Percentiles rank a stretch among this genome's conserved stretches.
Conservation (phyloP, 1,140 invertebrate species). For the Drosophila sechellia region DNA sequence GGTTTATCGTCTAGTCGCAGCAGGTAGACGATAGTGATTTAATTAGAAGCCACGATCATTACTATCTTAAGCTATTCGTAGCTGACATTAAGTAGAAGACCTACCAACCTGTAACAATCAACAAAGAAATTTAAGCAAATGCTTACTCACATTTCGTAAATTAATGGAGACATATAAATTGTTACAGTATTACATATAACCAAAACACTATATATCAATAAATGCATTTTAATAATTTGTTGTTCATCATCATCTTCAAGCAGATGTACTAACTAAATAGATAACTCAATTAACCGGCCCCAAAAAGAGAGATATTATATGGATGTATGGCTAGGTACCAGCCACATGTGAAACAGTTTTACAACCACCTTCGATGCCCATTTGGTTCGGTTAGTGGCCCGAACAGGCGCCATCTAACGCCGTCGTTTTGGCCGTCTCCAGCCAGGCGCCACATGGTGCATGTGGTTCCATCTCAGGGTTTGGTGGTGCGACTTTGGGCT, state of each 20-base stretch:
- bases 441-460: slow-evolving; percentile 64
- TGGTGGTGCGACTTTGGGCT: slow-evolving; percentile 40
- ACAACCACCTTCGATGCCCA: slow-evolving; percentile 27
- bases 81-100: not conserved
- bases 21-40: not conserved
- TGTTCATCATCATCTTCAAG: not conserved
- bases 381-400: slow-evolving; percentile 54
- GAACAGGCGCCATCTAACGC: slow-evolving; percentile 68
- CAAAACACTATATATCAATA: too few species aligned
- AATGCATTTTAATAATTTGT: too few species aligned
- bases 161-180: too few species aligned
- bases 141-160: too few species aligned
- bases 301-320: slow-evolving; percentile 6
- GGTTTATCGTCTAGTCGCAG: not conserved
- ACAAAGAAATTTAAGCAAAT: too few species aligned
- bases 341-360: not conserved
- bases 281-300: slow-evolving; percentile 51
- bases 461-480: slow-evolving; percentile 9
- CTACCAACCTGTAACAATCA: not conserved
- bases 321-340: not conserved
- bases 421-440: slow-evolving; percentile 53
- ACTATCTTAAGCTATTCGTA: not conserved
- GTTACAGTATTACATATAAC: too few species aligned
- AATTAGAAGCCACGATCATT: not conserved
- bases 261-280: not conserved